Conservation (phyloP, 2,113 vertebrate species). For the Gymnobelideus leadbeateri region DNA sequence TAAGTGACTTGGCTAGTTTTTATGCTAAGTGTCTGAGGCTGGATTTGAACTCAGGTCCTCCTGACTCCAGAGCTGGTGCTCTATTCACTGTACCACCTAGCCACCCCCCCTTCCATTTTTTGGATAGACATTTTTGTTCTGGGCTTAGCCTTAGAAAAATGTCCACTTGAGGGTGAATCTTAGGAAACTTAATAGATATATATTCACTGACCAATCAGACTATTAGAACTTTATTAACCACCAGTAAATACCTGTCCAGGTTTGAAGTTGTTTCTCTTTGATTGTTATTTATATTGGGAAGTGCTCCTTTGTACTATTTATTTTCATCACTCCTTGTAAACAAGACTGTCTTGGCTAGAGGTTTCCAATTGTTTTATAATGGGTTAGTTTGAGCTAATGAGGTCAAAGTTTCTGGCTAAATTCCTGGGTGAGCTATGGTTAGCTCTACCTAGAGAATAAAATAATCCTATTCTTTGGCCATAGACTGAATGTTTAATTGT, state of each 20-base stretch:
- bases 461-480: not conserved
- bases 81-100: too few species aligned
- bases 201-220: slow-evolving; percentile 34
- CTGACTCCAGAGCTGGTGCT: too few species aligned
- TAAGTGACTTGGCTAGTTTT: too few species aligned
- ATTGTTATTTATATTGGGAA: slow-evolving; percentile 6
- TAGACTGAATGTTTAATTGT: not conserved
- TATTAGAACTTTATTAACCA: not conserved
- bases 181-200: slow-evolving; percentile 35
- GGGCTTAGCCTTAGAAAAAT: slow-evolving; percentile 31
- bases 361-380: not conserved
- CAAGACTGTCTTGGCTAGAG: not conserved
- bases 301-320: not conserved
- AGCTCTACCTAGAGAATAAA: slow-evolving; percentile 23
- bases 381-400: not conserved
- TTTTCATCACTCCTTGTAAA: not conserved
- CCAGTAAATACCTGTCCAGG: not conserved
- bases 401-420: slow-evolving; percentile 14
- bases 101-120: slow-evolving; percentile 42
- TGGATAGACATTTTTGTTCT: slow-evolving; percentile 66
- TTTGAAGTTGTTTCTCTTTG: not conserved
- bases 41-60: too few species aligned
- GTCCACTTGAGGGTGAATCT: slow-evolving; percentile 31
- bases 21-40: too few species aligned
- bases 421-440: not conserved